These are phyloP conservation scores for Platyrinchus mystaceus DNA, from an alignment of 2,797 vertebrate species.

Conservation along the genomic window DNA sequence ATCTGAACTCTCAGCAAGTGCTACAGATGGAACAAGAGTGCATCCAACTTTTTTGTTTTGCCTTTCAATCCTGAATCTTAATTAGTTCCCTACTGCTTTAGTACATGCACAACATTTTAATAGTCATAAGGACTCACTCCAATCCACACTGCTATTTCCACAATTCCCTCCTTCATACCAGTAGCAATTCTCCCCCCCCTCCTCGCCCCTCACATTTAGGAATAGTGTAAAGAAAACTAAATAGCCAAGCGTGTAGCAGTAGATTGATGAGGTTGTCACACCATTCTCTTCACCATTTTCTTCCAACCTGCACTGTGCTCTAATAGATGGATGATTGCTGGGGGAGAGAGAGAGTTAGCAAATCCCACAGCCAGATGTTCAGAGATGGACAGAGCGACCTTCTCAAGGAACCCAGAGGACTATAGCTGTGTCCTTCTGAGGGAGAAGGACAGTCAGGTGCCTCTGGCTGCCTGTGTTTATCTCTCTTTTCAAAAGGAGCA, in stretches of 20 bases:
- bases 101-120: slow-evolving; percentile 79
- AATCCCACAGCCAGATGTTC: slow-evolving; percentile 75
- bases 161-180: slow-evolving; percentile 47
- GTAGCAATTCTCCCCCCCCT: background rate
- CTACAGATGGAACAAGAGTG: slow-evolving; percentile 72
- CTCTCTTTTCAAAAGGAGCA: slow-evolving; percentile 65
- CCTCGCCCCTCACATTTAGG: background rate
- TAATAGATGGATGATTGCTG: slow-evolving; percentile 67
- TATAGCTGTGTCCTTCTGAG: slow-evolving; percentile 65
- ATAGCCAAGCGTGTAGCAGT: slow-evolving; percentile 63
- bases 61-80: slow-evolving; percentile 75
- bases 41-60: slow-evolving; percentile 73
- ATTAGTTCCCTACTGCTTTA: slow-evolving; percentile 79
- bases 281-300: slow-evolving; percentile 58
- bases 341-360: slow-evolving; percentile 52
- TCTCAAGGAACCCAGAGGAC: slow-evolving; percentile 51
- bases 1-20: slow-evolving; percentile 51
- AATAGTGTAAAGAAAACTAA: slow-evolving; percentile 61
- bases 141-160: slow-evolving; percentile 44
- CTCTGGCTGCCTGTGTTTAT: slow-evolving; percentile 70
- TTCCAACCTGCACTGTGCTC: slow-evolving; percentile 54
- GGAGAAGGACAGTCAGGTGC: slow-evolving; percentile 59
- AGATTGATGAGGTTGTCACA: slow-evolving; percentile 80
- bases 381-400: slow-evolving; percentile 69
- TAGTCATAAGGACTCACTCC: slow-evolving; percentile 68